Percentiles rank a stretch among this genome's conserved stretches.
Conservation (phyloP, 2,797 vertebrate species). For the Nothura maculosa region DNA sequence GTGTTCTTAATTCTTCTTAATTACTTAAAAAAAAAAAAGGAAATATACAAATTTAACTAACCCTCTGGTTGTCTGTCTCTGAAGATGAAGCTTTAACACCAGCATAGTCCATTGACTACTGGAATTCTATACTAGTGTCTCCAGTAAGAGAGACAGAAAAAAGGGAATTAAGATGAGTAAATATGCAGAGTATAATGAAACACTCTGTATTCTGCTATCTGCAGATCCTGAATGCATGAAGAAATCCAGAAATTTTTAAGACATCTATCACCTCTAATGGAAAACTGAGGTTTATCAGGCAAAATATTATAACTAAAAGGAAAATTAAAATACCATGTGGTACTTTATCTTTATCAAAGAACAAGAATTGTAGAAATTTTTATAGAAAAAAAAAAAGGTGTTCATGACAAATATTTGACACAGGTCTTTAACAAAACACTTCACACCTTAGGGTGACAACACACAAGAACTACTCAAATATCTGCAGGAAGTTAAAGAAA, state of each 20-base stretch:
- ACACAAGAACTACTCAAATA: not conserved
- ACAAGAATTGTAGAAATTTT: not conserved
- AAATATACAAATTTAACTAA: constrained; percentile 34
- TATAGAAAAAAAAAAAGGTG: not conserved
- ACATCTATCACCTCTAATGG: not conserved
- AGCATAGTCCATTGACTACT: not conserved
- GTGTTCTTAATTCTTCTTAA: constrained; percentile 32
- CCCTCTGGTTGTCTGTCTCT: not conserved
- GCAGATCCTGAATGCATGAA: not conserved
- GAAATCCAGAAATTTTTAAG: not conserved
- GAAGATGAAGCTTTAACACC: not conserved
- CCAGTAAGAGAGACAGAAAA: not conserved
- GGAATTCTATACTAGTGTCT: not conserved
- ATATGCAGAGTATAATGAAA: not conserved
- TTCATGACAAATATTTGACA: not conserved
- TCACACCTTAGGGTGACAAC: not conserved
- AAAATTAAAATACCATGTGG: not conserved
- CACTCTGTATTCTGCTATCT: not conserved
- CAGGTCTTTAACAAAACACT: not conserved
- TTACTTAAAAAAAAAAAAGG: not conserved
- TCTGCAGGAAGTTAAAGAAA: not conserved
- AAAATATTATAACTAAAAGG: not conserved
- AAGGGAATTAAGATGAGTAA: not conserved
- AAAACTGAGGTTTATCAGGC: not conserved
- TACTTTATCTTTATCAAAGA: not conserved